phyloP scores from a whole-genome alignment of 2,888 invertebrate species.

The Plebejus melissa region DNA sequence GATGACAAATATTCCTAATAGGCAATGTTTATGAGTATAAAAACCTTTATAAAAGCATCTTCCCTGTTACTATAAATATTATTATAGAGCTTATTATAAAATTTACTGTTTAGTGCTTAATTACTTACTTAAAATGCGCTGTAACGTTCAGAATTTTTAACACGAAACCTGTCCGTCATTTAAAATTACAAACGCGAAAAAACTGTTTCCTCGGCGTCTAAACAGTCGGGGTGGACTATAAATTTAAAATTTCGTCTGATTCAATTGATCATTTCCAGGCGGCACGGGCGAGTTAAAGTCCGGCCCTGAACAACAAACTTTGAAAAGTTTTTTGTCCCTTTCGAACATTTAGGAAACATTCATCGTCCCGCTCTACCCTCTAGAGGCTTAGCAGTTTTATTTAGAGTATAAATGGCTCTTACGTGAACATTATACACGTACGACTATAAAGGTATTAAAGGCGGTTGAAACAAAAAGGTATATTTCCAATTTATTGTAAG shows the following conservation, averaged over 20 bases:
- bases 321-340: slow-evolving; percentile 21
- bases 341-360: slow-evolving; percentile 22
- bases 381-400: slow-evolving; percentile 18
- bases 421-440: not conserved
- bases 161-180: slow-evolving; percentile 36
- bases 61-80: too few species aligned
- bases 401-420: slow-evolving; percentile 10
- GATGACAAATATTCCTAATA: too few species aligned
- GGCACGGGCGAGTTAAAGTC: slow-evolving; percentile 34
- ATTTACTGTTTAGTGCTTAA: not conserved
- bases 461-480: not conserved
- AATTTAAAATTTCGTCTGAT: slow-evolving; percentile 38
- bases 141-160: slow-evolving; percentile 18
- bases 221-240: slow-evolving; percentile 40
- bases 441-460: not conserved
- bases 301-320: slow-evolving; percentile 34
- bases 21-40: too few species aligned
- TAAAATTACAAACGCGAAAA: slow-evolving; percentile 37
- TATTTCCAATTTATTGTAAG: not conserved
- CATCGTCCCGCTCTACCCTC: slow-evolving; percentile 21
- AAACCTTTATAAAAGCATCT: too few species aligned
- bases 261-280: slow-evolving; percentile 40
- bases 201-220: slow-evolving; percentile 40
- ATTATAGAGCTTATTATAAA: too few species aligned
- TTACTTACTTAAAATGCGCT: not conserved